A percentile compares a stretch with the other conserved stretches of the same genome.
These are phyloP conservation scores for Camponotus pennsylvanicus DNA, from an alignment of 1,140 invertebrate species.

Conservation along the genomic window DNA sequence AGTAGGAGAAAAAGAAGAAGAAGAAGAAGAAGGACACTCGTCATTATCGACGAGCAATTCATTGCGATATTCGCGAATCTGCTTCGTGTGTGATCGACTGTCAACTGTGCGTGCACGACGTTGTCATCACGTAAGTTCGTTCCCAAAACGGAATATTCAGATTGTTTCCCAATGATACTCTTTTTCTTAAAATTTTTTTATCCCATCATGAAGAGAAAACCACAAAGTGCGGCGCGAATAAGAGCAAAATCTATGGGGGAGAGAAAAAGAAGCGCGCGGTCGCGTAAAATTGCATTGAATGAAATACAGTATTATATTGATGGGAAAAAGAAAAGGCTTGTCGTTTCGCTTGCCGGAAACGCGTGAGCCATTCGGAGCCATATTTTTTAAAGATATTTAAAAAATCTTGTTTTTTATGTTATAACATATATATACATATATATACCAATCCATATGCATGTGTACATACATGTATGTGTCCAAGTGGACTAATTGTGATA, in stretches of 20 bases:
- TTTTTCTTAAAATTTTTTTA: conserved; percentile 28
- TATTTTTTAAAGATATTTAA: conserved; percentile 16
- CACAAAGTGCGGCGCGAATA: background rate
- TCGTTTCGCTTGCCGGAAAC: conserved; percentile 48
- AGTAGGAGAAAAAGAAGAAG: conserved; percentile 4
- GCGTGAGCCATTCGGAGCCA: conserved; percentile 30
- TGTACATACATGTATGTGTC: conserved; percentile 22
- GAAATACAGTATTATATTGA: conserved; percentile 20
- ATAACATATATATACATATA: conserved; percentile 13
- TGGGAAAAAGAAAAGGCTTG: conserved; percentile 29
- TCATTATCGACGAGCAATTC: conserved; percentile 3
- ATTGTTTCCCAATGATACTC: conserved; percentile 1
- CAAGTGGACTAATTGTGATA: conserved; percentile 43
- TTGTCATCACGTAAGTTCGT: conserved; percentile 57
- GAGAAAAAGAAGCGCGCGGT: conserved; percentile 13
- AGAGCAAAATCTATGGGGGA: background rate
- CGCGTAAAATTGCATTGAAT: conserved; percentile 40
- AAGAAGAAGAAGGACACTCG: background rate
- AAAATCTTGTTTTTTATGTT: conserved; percentile 31
- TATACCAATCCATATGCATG: conserved; percentile 29
- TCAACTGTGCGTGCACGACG: conserved; percentile 34
- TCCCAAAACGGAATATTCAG: conserved; percentile 12
- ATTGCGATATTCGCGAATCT: conserved; percentile 33
- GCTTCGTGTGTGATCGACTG: conserved; percentile 23
- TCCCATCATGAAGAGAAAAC: conserved; percentile 5